A percentile compares a stretch with the other conserved stretches of the same genome.
Conservation (phyloP, 2,113 vertebrate species). For the Prinia subflava region DNA sequence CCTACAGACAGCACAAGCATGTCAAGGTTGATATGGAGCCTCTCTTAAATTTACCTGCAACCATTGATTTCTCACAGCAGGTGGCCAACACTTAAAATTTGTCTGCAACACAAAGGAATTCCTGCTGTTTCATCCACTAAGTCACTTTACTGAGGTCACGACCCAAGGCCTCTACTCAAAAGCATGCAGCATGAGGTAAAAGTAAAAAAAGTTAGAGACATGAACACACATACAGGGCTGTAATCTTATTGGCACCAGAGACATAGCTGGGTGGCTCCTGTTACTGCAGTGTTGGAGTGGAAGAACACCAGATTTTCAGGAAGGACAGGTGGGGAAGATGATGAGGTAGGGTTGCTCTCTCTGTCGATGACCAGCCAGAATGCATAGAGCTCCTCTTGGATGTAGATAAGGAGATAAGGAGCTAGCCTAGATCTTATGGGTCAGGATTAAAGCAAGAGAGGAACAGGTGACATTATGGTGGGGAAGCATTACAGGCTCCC, state of each 20-base stretch:
- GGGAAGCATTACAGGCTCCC: neutral
- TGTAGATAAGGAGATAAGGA: neutral
- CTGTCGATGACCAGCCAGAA: neutral
- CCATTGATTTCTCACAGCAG: neutral
- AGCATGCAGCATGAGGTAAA: neutral
- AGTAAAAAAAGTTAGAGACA: neutral
- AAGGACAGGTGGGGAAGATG: neutral
- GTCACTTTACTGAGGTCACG: neutral
- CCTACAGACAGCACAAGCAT: accelerated
- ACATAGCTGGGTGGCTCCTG: neutral
- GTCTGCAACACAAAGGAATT: neutral
- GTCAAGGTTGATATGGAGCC: accelerated
- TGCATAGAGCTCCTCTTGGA: neutral
- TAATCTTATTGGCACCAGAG: neutral
- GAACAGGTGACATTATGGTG: neutral
- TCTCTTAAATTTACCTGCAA: neutral
- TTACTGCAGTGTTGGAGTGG: neutral
- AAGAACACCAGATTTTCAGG: neutral
- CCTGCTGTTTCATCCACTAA: neutral
- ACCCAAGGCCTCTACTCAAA: neutral
- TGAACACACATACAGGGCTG: neutral
- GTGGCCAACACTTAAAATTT: neutral
- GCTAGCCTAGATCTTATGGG: neutral
- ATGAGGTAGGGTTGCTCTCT: too few species aligned
- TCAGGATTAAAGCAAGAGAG: neutral